Percentiles rank a stretch among this genome's conserved stretches.
These are phyloP conservation scores for Bhutanitis thaidina DNA, from an alignment of 2,888 invertebrate species.

Conservation along the genomic window DNA sequence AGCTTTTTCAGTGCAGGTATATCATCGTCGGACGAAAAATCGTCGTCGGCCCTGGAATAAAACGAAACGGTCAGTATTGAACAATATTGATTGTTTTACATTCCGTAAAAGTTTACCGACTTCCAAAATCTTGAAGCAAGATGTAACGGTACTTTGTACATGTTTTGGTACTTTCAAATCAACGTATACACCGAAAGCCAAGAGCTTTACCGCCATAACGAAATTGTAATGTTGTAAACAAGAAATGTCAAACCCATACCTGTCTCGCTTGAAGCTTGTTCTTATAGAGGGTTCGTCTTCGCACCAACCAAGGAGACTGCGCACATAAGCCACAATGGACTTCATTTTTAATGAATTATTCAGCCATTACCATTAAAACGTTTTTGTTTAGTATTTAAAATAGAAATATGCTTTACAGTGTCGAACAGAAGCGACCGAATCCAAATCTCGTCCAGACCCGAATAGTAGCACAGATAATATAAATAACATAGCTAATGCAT, in stretches of 20 bases:
- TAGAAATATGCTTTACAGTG: constrained; percentile 17
- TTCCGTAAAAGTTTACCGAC: constrained; percentile 37
- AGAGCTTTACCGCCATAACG: constrained; percentile 74
- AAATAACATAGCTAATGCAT: too few species aligned
- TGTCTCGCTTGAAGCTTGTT: constrained; percentile 70
- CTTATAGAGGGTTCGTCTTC: constrained; percentile 47
- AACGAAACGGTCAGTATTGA: constrained; percentile 20
- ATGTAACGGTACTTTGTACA: constrained; percentile 60
- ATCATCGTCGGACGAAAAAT: constrained; percentile 61
- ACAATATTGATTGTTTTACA: constrained; percentile 6
- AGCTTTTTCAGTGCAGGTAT: constrained; percentile 59
- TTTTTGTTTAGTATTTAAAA: constrained; percentile 21
- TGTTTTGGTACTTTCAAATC: constrained; percentile 30
- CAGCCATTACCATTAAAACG: constrained; percentile 56
- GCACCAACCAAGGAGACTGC: constrained; percentile 58
- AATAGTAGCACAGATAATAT: not conserved
- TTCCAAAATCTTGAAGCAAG: constrained; percentile 65
- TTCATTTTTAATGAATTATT: constrained; percentile 58
- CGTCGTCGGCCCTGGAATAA: constrained; percentile 62
- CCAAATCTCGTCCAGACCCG: too few species aligned
- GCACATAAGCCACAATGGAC: constrained; percentile 65
- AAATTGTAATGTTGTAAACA: constrained; percentile 63
- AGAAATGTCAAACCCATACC: constrained; percentile 62
- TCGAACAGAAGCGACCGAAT: constrained; percentile 6
- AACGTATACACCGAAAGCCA: constrained; percentile 33